Evolutionary conservation across 2,113 vertebrate genomes (phyloP).

Genomic region (Raphicerus campestris): DNA sequence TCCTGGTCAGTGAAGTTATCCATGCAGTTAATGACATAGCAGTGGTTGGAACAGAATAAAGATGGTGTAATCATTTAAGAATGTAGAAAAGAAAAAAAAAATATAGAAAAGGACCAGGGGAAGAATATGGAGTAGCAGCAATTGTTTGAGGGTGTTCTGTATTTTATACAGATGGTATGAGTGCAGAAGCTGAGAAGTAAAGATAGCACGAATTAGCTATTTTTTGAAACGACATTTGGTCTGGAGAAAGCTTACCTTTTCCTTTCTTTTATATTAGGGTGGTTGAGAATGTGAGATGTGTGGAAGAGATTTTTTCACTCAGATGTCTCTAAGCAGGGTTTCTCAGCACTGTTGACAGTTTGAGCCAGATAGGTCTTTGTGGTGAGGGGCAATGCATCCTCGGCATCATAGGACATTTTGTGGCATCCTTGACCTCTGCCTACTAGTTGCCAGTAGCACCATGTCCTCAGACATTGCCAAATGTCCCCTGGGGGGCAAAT

Average conservation of each 20-base stretch:
- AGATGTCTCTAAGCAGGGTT: slow-evolving; percentile 2
- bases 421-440: background rate
- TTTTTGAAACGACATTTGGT: slow-evolving; percentile 30
- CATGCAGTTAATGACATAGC: background rate
- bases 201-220: background rate
- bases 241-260: background rate
- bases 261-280: background rate
- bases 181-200: slow-evolving; percentile 23
- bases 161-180: slow-evolving; percentile 35
- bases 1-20: background rate
- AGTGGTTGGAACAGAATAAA: background rate
- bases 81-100: background rate
- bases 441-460: background rate
- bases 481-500: background rate
- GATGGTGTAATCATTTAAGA: background rate
- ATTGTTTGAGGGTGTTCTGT: background rate
- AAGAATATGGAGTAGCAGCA: background rate
- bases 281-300: background rate
- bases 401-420: background rate
- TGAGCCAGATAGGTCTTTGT: background rate
- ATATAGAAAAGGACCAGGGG: background rate
- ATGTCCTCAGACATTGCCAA: background rate
- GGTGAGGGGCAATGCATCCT: background rate
- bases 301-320: slow-evolving; percentile 40
- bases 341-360: background rate